A percentile compares a stretch with the other conserved stretches of the same genome.
phyloP scores from a whole-genome alignment of 1,140 invertebrate genomes.

The Euwallacea similis region DNA sequence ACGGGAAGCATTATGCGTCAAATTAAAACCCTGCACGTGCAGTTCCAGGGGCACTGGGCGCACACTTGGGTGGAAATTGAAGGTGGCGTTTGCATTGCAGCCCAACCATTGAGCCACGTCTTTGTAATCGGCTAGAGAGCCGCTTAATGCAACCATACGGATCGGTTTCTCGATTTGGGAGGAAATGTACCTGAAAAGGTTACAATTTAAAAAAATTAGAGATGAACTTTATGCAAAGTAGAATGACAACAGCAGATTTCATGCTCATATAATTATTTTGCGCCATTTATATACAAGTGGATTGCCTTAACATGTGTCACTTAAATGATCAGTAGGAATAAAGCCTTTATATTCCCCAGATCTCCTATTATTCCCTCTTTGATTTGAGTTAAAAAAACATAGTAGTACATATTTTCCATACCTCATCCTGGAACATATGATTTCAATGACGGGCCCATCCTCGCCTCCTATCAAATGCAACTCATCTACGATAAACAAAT shows the following conservation, averaged over 20 bases:
- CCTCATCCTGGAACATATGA: conserved; percentile 95
- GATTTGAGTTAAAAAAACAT: not conserved
- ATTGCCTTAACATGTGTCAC: no score
- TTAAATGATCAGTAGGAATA: no score
- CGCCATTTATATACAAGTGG: not conserved
- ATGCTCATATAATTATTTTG: not conserved
- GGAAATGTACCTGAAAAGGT: conserved; percentile 75
- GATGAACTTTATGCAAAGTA: no score
- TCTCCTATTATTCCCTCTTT: no score
- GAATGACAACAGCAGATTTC: no score
- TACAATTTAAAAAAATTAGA: no score
- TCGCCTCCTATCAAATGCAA: conserved; percentile 89
- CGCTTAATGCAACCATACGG: conserved; percentile 92
- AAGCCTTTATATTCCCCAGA: no score
- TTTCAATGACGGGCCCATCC: conserved; percentile 92
- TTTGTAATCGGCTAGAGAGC: conserved; percentile 91
- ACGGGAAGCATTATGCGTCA: conserved; percentile 94
- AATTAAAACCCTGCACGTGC: conserved; percentile 96
- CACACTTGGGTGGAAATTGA: conserved; percentile 99
- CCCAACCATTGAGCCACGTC: conserved; percentile 98
- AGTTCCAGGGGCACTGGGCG: conserved; percentile 92
- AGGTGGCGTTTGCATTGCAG: conserved; percentile 87
- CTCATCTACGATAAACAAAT: conserved; percentile 97
- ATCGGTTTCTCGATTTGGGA: conserved; percentile 94
- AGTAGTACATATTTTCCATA: conserved; percentile 21